Percentiles rank a stretch among this genome's conserved stretches.
These are phyloP conservation scores for Lepidocolaptes lacrymiger DNA, from an alignment of 2,797 vertebrate genomes.

Conservation along the genomic window DNA sequence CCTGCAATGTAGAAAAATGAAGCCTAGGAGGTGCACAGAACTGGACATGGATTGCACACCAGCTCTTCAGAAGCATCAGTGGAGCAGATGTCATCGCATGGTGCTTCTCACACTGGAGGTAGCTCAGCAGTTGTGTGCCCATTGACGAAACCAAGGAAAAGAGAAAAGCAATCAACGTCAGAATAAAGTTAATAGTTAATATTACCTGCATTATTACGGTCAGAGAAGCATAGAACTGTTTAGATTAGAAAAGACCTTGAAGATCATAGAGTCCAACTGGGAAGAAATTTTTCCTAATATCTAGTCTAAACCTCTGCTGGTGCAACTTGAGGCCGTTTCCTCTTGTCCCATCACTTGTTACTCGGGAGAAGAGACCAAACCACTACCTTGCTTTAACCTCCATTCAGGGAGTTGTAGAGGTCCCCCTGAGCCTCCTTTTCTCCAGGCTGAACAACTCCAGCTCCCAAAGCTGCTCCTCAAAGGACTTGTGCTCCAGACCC, in stretches of 20 bases:
- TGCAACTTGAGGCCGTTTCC: neutral
- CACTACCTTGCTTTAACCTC: neutral
- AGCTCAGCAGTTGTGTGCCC: neutral
- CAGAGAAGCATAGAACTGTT: neutral
- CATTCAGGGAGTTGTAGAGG: neutral
- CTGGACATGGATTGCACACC: neutral
- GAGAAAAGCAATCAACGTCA: neutral
- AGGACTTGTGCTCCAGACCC: neutral
- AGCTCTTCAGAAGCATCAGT: neutral
- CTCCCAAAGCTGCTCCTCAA: neutral
- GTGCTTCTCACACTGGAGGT: neutral
- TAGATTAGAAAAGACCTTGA: neutral
- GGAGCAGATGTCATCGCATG: neutral
- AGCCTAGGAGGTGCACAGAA: neutral
- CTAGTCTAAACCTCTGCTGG: neutral
- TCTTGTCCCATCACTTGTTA: neutral
- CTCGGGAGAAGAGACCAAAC: neutral
- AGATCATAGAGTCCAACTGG: neutral
- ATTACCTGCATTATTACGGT: neutral
- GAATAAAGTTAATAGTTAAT: neutral
- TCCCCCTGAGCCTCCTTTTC: neutral
- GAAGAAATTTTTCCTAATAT: neutral
- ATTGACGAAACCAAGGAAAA: neutral
- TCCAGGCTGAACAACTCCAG: neutral
- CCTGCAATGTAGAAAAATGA: neutral